These are phyloP conservation scores for Myotis myotis DNA, from an alignment of 2,797 vertebrate genomes.

Conservation along the genomic window DNA sequence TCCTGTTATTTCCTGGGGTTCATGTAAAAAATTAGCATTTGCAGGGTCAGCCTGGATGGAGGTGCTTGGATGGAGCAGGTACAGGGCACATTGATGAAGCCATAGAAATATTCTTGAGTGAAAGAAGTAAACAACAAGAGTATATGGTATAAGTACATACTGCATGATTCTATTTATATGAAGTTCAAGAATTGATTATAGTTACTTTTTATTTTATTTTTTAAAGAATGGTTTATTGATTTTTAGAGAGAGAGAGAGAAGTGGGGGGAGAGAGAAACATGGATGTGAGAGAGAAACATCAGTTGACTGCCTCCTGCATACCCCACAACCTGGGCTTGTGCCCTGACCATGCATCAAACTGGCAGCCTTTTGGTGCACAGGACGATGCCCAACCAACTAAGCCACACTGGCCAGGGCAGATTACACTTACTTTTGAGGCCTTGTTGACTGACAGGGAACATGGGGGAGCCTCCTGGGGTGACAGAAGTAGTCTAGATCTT, in stretches of 20 bases:
- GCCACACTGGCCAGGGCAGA: neutral
- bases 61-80: neutral
- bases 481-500: neutral
- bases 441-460: neutral
- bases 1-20: neutral
- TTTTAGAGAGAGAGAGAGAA: neutral
- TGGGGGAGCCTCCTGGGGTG: neutral
- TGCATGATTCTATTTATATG: neutral
- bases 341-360: neutral
- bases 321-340: neutral
- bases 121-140: neutral
- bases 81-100: neutral
- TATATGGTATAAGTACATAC: fast-evolving
- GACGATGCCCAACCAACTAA: neutral
- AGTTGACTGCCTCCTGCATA: neutral
- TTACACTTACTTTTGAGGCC: neutral
- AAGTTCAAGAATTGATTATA: neutral
- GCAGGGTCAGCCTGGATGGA: neutral
- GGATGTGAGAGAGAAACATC: neutral
- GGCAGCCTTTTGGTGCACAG: neutral
- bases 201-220: neutral
- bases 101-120: neutral
- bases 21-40: neutral
- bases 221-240: neutral
- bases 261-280: neutral